These are phyloP conservation scores for Myotis davidii DNA, from an alignment of 2,113 vertebrate genomes.

Conservation along the genomic window DNA sequence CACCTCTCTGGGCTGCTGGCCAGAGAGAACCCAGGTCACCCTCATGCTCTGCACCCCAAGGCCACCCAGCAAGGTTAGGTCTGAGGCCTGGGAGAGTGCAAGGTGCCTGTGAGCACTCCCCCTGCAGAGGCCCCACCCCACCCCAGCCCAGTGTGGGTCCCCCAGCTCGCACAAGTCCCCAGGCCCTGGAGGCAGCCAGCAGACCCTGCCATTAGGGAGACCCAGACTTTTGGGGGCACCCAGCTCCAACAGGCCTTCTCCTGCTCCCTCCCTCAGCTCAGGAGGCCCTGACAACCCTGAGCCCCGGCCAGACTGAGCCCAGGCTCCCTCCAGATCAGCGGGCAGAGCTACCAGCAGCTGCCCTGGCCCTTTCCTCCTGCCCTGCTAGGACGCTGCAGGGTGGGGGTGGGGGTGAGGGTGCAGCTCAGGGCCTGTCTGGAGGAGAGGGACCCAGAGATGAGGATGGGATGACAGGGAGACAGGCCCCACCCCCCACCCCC, in stretches of 20 bases:
- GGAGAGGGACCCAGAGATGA: not conserved
- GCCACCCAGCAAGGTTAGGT: not conserved
- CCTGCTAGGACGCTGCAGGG: not conserved
- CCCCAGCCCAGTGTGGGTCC: not conserved
- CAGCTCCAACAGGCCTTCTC: not conserved
- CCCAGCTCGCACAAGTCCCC: not conserved
- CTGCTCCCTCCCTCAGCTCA: not conserved
- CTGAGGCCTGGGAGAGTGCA: not conserved
- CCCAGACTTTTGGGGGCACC: not conserved
- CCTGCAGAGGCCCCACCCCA: not conserved
- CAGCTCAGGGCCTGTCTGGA: not conserved
- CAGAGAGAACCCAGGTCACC: not conserved
- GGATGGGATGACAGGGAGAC: not conserved
- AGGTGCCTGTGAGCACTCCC: not conserved
- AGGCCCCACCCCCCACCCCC: no score
- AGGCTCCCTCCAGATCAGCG: not conserved
- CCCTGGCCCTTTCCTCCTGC: not conserved
- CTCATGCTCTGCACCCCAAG: accelerated
- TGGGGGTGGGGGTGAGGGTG: accelerated
- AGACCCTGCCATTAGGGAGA: not conserved
- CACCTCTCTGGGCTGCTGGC: not conserved
- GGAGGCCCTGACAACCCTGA: not conserved
- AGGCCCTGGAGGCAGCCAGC: not conserved
- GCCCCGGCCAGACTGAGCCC: not conserved
- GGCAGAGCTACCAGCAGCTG: no score